phyloP scores from a whole-genome alignment of 2,113 vertebrate species.

The Meleagris gallopavo region DNA sequence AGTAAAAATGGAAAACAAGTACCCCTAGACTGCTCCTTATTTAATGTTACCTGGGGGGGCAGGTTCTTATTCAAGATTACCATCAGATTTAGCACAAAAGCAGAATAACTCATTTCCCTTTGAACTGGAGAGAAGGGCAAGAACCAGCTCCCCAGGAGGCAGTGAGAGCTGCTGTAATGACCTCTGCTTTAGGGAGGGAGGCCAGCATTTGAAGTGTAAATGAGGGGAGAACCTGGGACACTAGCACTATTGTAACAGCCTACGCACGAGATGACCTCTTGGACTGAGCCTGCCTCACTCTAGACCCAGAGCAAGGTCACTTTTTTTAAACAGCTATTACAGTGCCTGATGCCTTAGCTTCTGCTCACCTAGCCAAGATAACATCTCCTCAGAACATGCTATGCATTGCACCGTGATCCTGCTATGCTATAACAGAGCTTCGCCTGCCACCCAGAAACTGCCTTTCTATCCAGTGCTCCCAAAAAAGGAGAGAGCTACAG shows the following conservation, averaged over 20 bases:
- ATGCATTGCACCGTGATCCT: fast-evolving
- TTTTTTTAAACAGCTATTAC: neutral
- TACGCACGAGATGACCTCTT: neutral
- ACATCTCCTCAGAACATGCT: neutral
- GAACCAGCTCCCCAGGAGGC: neutral
- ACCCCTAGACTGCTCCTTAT: neutral
- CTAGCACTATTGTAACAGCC: neutral
- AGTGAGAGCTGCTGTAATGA: neutral
- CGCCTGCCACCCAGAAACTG: fast-evolving
- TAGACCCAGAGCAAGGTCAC: neutral
- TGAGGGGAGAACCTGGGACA: neutral
- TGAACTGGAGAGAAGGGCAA: neutral
- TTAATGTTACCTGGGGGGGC: neutral
- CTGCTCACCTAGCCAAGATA: neutral
- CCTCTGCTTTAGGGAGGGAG: constrained; percentile 17
- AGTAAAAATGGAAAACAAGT: constrained; percentile 37
- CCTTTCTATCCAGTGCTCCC: neutral
- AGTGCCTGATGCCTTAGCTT: neutral
- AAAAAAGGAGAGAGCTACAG: neutral
- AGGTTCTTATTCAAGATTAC: neutral
- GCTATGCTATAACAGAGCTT: neutral
- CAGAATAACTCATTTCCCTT: neutral
- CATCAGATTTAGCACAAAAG: neutral
- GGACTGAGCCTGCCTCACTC: neutral
- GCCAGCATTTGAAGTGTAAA: neutral